These are phyloP conservation scores for Danionella dracula DNA, from an alignment of 2,797 vertebrate species.

Conservation along the genomic window DNA sequence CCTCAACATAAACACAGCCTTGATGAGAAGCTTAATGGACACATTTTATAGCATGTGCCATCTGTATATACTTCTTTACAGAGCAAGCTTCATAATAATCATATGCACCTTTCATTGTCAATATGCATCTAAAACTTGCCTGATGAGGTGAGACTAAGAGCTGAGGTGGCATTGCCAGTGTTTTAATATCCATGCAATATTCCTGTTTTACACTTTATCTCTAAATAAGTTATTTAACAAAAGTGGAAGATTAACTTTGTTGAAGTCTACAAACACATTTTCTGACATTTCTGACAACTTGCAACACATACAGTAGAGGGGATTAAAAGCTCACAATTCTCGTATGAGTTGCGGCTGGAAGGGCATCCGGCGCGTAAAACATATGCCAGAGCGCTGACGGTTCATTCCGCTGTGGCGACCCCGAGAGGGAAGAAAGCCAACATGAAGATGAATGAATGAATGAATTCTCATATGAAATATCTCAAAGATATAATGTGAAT, in stretches of 20 bases:
- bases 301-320: not conserved
- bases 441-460: too few relatives aligned
- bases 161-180: slow-evolving; percentile 28
- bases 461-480: too few relatives aligned
- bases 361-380: too few relatives aligned
- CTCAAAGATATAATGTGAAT: not conserved
- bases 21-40: slow-evolving; percentile 43
- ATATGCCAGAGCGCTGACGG: too few relatives aligned
- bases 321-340: slow-evolving; percentile 13
- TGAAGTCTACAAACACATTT: too few relatives aligned
- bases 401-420: too few relatives aligned
- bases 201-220: too few relatives aligned
- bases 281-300: not conserved
- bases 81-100: slow-evolving; percentile 48
- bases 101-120: slow-evolving; percentile 43
- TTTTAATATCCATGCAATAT: too few relatives aligned
- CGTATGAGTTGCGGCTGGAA: too few relatives aligned
- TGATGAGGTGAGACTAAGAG: slow-evolving; percentile 37
- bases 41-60: slow-evolving; percentile 46
- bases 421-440: too few relatives aligned
- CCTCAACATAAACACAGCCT: slow-evolving; percentile 41
- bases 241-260: too few relatives aligned
- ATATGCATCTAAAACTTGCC: slow-evolving; percentile 32
- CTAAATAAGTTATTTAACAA: slow-evolving; percentile 5
- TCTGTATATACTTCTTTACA: slow-evolving; percentile 45